phyloP scores from a whole-genome alignment of 2,113 vertebrate genomes.

The Rhinichthys klamathensis region DNA sequence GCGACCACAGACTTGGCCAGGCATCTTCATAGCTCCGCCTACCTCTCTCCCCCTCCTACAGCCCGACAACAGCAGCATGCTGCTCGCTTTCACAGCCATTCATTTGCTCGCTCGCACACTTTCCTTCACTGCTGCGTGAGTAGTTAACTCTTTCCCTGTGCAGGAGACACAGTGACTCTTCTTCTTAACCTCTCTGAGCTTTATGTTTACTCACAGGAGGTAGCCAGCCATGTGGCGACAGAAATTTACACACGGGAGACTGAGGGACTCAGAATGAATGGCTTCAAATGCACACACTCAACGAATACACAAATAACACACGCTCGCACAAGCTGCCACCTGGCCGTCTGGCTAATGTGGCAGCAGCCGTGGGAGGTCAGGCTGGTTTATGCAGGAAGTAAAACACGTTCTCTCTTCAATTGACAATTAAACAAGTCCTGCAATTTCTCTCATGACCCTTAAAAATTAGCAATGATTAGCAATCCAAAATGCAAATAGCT shows the following conservation, averaged over 20 bases:
- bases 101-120: not conserved
- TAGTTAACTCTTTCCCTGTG: slow-evolving; percentile 34
- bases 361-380: slow-evolving; percentile 64
- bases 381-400: slow-evolving; percentile 65
- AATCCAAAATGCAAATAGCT: not conserved
- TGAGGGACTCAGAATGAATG: not conserved
- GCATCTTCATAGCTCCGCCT: slow-evolving; percentile 59
- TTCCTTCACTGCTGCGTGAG: not conserved
- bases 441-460: too few species aligned
- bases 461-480: too few species aligned
- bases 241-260: slow-evolving; percentile 1
- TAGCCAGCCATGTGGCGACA: not conserved
- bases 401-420: slow-evolving; percentile 18
- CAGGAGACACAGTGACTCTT: not conserved
- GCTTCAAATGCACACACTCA: slow-evolving; percentile 7
- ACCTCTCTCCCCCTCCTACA: slow-evolving; percentile 59
- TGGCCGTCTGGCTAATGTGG: slow-evolving; percentile 50
- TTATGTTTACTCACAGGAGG: slow-evolving; percentile 2
- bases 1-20: slow-evolving; percentile 68
- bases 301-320: slow-evolving; percentile 29
- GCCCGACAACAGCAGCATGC: slow-evolving; percentile 74
- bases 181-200: not conserved
- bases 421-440: not conserved
- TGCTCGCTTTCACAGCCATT: slow-evolving; percentile 49
- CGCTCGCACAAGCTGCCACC: slow-evolving; percentile 20